phyloP scores from a whole-genome alignment of 2,113 vertebrate genomes.

The Cariama cristata region DNA sequence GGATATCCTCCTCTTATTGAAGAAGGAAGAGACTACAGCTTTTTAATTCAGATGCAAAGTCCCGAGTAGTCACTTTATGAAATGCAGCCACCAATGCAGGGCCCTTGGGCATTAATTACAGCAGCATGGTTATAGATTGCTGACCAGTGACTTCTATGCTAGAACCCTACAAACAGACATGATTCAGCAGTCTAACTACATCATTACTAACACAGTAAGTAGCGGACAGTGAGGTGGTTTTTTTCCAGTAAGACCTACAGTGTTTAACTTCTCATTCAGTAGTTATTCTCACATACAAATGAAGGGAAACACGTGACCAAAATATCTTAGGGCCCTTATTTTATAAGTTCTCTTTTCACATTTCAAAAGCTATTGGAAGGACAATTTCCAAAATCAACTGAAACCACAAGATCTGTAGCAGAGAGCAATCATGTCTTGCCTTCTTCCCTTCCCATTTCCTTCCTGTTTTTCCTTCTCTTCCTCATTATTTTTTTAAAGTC shows the following conservation, averaged over 20 bases:
- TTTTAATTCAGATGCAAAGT: background rate
- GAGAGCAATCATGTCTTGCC: background rate
- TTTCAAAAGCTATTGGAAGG: background rate
- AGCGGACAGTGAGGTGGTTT: background rate
- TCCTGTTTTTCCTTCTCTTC: background rate
- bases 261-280: background rate
- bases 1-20: background rate
- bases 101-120: background rate
- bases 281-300: background rate
- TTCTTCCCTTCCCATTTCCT: background rate
- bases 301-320: background rate
- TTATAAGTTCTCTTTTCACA: background rate
- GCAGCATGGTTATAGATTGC: background rate
- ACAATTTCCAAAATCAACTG: background rate
- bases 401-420: background rate
- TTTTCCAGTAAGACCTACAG: background rate
- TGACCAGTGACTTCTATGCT: background rate
- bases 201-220: rapidly evolving
- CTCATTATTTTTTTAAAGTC: background rate
- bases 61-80: background rate
- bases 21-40: background rate
- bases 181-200: background rate
- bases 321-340: background rate
- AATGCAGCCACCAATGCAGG: background rate
- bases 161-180: background rate